Conservation (phyloP, 2,113 vertebrate genomes). For the Caracal caracal region DNA sequence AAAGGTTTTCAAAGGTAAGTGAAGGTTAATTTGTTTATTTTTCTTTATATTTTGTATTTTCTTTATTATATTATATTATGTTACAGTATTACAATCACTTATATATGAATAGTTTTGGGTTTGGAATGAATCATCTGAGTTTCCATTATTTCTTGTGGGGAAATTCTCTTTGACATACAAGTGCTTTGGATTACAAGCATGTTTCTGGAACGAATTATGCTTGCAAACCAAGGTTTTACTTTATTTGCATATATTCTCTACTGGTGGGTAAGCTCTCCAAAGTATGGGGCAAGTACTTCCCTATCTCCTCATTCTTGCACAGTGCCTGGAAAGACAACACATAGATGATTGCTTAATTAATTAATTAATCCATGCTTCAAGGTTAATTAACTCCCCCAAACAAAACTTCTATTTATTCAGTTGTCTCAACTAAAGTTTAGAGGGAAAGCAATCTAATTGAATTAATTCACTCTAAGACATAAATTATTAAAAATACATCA, state of each 20-base stretch:
- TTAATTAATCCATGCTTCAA: slow-evolving; percentile 44
- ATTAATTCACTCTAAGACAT: slow-evolving; percentile 62
- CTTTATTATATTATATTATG: too few relatives aligned
- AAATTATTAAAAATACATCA: slow-evolving; percentile 69
- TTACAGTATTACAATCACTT: too few relatives aligned
- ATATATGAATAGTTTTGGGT: too few relatives aligned
- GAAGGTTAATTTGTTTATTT: too few relatives aligned
- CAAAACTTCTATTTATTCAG: slow-evolving; percentile 58
- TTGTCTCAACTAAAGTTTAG: slow-evolving; percentile 45
- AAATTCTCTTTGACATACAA: too few relatives aligned
- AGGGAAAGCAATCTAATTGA: slow-evolving; percentile 62
- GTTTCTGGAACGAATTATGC: too few relatives aligned
- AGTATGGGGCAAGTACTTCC: not conserved
- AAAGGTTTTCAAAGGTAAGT: too few relatives aligned
- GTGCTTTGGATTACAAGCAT: too few relatives aligned
- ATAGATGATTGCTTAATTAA: not conserved
- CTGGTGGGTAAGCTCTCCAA: not conserved
- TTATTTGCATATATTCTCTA: not conserved
- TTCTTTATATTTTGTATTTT: too few relatives aligned
- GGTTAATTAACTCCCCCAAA: slow-evolving; percentile 63
- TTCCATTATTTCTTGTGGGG: too few relatives aligned
- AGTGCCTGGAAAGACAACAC: slow-evolving; percentile 10
- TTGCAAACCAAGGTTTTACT: too few relatives aligned
- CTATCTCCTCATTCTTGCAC: slow-evolving; percentile 7
- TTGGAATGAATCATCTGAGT: too few relatives aligned